Evolutionary conservation across 2,113 vertebrate species (phyloP), one percentile per base, ranked within the genome.

Genomic region (Pimephales promelas): DNA sequence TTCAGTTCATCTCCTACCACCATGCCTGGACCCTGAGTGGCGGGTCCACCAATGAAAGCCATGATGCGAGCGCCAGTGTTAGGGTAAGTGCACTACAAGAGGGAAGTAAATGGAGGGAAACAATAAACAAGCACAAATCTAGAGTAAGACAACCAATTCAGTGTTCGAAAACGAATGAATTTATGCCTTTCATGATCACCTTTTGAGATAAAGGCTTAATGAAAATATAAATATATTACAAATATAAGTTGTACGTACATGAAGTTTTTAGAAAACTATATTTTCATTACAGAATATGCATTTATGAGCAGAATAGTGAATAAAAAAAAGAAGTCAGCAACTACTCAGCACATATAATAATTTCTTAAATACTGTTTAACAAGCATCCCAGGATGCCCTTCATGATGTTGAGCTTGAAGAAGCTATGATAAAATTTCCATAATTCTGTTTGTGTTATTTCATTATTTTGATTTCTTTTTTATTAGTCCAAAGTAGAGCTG

Each of bases 1-100:
- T 99, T 99, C 85, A 99, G 82, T 66, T 99, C 98, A 82, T 99
- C 98, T 54, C 97, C 98, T 20, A 99, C 98, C 85, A 99, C 98
- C 98, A 99, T 99, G 72, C 98, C 98, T 45, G 97, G 97, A 1
- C 98, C 98, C 87, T 99, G 97, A 0, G 98, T 99, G 0, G 97
- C 96, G 2, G 98, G 98, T 11, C 98, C 98, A 0, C 98, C 97
- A n/a, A 99, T 96, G 90, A 99, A 99, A 87, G 97, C 96, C 98
- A 99, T 96, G 88, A 99, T 96, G 6, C 96, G 96, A 34, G 96
- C 96, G 9, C 98, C 98, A 0, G 97, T 98, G 83, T 99, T 99
- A 5, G 97, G 97, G 77, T 99, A 99, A 83, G 97, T 97, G 86
- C 97, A 98, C 98, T 99, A 79, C 40, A 54, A 43, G 14, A 49